phyloP scores from a whole-genome alignment of 2,888 invertebrate species.

The Athalia circularis region DNA sequence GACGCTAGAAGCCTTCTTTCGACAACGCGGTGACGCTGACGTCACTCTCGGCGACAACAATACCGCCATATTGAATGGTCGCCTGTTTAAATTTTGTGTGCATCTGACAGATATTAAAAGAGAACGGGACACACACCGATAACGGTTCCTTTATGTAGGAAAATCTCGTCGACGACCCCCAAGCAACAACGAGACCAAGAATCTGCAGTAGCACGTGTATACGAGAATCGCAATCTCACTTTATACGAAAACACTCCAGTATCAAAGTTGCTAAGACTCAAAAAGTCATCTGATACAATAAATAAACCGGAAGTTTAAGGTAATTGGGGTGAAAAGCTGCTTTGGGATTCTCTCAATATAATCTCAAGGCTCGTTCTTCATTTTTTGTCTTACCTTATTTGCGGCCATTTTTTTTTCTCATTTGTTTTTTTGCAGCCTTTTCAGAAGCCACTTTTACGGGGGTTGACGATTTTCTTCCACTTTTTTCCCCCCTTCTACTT shows the following conservation, averaged over 20 bases:
- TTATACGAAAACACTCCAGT: slow-evolving; percentile 11
- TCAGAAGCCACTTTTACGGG: slow-evolving; percentile 23
- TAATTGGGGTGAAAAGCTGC: too few relatives aligned
- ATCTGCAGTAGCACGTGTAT: not conserved
- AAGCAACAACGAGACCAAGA: slow-evolving; percentile 20
- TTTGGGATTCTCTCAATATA: too few relatives aligned
- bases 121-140: slow-evolving; percentile 42
- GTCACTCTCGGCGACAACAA: slow-evolving; percentile 45
- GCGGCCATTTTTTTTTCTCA: not conserved
- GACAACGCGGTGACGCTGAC: slow-evolving; percentile 35
- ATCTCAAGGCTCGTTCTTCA: too few relatives aligned
- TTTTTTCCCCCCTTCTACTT: not conserved
- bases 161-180: slow-evolving; percentile 40
- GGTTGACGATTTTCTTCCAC: not conserved
- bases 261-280: not conserved
- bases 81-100: slow-evolving; percentile 45
- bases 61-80: slow-evolving; percentile 44
- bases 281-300: too few relatives aligned
- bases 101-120: slow-evolving; percentile 45
- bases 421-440: not conserved
- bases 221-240: slow-evolving; percentile 21
- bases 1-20: slow-evolving; percentile 43
- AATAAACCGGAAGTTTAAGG: too few relatives aligned
- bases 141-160: slow-evolving; percentile 39
- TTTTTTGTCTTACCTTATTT: too few relatives aligned